phyloP scores from a whole-genome alignment of 2,113 vertebrate species.

The Tychaedon coryphoeus region DNA sequence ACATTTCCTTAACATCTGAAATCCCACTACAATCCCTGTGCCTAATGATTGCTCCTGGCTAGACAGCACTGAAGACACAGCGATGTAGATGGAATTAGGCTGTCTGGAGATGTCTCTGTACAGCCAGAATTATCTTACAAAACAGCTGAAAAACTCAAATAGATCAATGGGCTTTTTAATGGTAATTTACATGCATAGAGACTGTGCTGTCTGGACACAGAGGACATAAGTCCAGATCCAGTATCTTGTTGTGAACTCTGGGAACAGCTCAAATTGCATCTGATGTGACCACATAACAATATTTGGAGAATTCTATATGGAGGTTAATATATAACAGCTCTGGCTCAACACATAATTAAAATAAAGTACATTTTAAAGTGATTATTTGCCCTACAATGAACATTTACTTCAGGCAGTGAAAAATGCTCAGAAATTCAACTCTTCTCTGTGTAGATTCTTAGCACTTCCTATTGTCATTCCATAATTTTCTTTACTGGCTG shows the following conservation, averaged over 20 bases:
- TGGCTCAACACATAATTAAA: background rate
- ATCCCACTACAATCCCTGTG: background rate
- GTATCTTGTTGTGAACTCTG: slow-evolving; percentile 7
- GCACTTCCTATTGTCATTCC: background rate
- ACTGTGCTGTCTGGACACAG: slow-evolving; percentile 18
- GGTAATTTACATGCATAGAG: slow-evolving; percentile 22
- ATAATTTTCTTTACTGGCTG: background rate
- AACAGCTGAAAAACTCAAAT: background rate
- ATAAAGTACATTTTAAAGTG: background rate
- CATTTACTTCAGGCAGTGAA: background rate
- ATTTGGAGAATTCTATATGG: background rate
- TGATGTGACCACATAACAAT: background rate
- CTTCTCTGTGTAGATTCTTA: background rate
- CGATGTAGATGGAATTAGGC: background rate
- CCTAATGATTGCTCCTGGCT: background rate
- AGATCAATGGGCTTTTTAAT: slow-evolving; percentile 22
- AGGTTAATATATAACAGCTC: slow-evolving; percentile 6
- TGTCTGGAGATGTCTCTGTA: slow-evolving; percentile 8
- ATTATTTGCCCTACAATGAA: background rate
- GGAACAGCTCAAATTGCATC: slow-evolving; percentile 23
- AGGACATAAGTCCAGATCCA: slow-evolving; percentile 10
- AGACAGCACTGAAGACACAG: background rate
- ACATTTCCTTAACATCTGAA: background rate
- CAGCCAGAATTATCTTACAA: background rate
- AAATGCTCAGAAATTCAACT: background rate